phyloP scores from a whole-genome alignment of 2,113 vertebrate species.

The Neogobius melanostomus region DNA sequence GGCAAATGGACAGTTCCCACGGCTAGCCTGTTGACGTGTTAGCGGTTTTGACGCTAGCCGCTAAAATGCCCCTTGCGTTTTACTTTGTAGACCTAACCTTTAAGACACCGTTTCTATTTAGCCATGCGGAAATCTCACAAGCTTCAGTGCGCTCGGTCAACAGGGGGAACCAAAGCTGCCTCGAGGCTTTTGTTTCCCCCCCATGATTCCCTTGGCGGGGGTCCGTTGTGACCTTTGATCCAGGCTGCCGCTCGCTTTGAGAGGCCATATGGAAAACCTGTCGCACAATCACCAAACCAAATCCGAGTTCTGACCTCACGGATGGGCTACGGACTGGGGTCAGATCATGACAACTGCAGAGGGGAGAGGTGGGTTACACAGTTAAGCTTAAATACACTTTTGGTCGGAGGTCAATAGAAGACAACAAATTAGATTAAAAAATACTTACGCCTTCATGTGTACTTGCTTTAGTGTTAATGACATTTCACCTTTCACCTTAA shows the following conservation, averaged over 20 bases:
- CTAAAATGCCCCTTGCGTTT: constrained; percentile 38
- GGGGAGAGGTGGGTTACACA: constrained; percentile 53
- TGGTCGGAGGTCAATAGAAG: constrained; percentile 41
- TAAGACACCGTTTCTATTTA: constrained; percentile 31
- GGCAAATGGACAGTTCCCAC: constrained; percentile 41
- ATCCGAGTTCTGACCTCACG: constrained; percentile 67
- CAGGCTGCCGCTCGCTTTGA: constrained; percentile 40
- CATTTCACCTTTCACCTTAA: too few species aligned
- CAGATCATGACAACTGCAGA: constrained; percentile 41
- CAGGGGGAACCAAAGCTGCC: constrained; percentile 20
- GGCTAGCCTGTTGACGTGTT: constrained; percentile 59
- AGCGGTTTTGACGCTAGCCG: constrained; percentile 54
- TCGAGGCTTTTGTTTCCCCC: constrained; percentile 63
- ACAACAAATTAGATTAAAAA: background rate
- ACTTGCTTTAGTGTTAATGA: too few species aligned
- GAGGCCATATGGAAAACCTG: constrained; percentile 58
- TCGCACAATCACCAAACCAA: constrained; percentile 62
- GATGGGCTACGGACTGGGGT: constrained; percentile 39
- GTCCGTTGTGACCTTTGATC: constrained; percentile 57
- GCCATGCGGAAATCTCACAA: constrained; percentile 31
- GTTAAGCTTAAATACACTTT: constrained; percentile 42
- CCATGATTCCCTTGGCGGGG: constrained; percentile 60
- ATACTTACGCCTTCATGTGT: too few species aligned
- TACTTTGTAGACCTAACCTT: constrained; percentile 52
- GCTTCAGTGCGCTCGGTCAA: constrained; percentile 50